These are phyloP conservation scores for Syrphus vitripennis DNA, from an alignment of 2,888 invertebrate species.

Conservation along the genomic window DNA sequence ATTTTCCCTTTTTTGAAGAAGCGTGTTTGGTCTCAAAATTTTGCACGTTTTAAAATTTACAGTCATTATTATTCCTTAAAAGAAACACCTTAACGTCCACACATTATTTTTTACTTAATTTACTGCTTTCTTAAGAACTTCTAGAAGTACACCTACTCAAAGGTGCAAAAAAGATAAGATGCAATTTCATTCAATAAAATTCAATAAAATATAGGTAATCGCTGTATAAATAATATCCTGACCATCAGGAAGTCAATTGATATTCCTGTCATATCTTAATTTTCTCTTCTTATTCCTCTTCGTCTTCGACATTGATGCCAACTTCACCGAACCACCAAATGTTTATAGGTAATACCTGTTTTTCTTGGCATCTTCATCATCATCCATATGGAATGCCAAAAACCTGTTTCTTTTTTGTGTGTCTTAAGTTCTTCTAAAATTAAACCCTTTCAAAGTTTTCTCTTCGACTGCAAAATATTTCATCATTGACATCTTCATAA, in stretches of 20 bases:
- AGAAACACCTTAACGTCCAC: neutral
- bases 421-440: too few relatives aligned
- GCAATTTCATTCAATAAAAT: constrained; percentile 25
- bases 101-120: neutral
- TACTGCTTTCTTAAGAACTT: neutral
- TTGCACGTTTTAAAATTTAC: neutral
- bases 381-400: constrained; percentile 4
- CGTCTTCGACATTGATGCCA: neutral
- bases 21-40: neutral
- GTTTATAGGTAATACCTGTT: constrained; percentile 48
- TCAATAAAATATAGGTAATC: constrained; percentile 36
- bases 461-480: constrained; percentile 29
- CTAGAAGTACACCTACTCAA: too few relatives aligned
- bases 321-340: neutral
- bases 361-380: constrained; percentile 2
- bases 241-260: constrained; percentile 32
- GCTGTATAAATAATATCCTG: constrained; percentile 39
- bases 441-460: neutral
- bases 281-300: neutral
- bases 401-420: constrained; percentile 15
- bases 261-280: constrained; percentile 31
- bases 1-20: neutral
- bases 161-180: neutral
- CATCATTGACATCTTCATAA: constrained; percentile 68
- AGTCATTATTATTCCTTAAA: neutral